Percentiles rank a stretch among this genome's conserved stretches.
These are phyloP conservation scores for Trematomus bernacchii DNA, from an alignment of 2,797 vertebrate genomes.

Conservation along the genomic window DNA sequence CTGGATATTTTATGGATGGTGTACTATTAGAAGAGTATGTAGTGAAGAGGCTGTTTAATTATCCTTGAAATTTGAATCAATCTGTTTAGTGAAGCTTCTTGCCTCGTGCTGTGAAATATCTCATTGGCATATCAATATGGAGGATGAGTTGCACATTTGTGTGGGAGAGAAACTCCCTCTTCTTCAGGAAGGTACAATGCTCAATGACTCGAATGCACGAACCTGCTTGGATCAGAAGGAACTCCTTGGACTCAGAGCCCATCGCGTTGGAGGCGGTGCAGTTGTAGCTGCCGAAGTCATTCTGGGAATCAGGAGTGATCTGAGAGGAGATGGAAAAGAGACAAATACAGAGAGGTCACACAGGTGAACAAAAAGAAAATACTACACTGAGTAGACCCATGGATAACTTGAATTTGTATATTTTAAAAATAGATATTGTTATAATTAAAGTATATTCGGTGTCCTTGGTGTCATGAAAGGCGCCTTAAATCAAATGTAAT, in stretches of 20 bases:
- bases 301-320: conserved; percentile 90
- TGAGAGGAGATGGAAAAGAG: conserved; percentile 48
- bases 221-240: conserved; percentile 98
- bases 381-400: background rate
- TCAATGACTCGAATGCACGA: conserved; percentile 41
- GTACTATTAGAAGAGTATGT: background rate
- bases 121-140: conserved; percentile 11
- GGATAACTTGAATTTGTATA: background rate
- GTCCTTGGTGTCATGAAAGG: too few species aligned
- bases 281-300: conserved; percentile 98
- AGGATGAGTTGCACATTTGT: background rate
- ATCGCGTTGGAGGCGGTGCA: conserved; percentile 94
- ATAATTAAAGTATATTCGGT: too few species aligned
- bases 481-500: too few species aligned
- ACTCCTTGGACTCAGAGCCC: conserved; percentile 95
- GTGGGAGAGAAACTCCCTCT: too few species aligned
- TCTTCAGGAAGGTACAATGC: background rate
- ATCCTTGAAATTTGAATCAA: conserved; percentile 52
- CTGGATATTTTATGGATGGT: background rate
- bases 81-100: conserved; percentile 46
- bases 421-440: too few species aligned
- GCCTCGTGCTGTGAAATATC: conserved; percentile 29
- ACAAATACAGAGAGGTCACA: background rate
- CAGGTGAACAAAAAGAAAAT: background rate
- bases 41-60: conserved; percentile 14